phyloP scores from a whole-genome alignment of 2,797 vertebrate genomes.

The Sebastes kiyomatsui region DNA sequence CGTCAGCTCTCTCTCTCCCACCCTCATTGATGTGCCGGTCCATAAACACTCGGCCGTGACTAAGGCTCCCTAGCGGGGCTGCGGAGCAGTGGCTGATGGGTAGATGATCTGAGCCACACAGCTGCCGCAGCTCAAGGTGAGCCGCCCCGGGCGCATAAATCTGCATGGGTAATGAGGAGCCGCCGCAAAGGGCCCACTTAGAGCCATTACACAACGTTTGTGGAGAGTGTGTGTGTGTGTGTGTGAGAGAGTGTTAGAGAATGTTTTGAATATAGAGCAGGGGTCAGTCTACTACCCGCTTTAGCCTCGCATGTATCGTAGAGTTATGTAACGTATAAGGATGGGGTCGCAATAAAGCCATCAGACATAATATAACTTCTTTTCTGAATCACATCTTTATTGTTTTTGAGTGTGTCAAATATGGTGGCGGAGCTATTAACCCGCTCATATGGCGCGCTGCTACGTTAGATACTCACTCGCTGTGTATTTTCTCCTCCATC shows the following conservation, averaged over 20 bases:
- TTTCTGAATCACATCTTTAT: background rate
- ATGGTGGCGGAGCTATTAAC: background rate
- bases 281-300: background rate
- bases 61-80: constrained; percentile 59
- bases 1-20: constrained; percentile 5
- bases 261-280: constrained; percentile 20
- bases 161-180: constrained; percentile 74
- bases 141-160: constrained; percentile 73
- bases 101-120: constrained; percentile 70
- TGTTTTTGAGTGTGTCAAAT: background rate
- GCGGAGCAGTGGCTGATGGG: constrained; percentile 66
- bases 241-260: background rate
- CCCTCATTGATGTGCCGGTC: constrained; percentile 64
- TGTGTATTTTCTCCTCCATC: constrained; percentile 26
- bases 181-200: constrained; percentile 67
- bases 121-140: constrained; percentile 78
- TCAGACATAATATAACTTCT: background rate
- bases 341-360: background rate
- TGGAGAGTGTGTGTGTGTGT: constrained; percentile 8
- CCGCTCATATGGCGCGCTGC: background rate
- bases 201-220: constrained; percentile 67
- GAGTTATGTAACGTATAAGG: background rate
- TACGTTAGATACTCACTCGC: background rate
- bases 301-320: background rate
- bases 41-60: constrained; percentile 65